phyloP scores from a whole-genome alignment of 2,797 vertebrate species.

The Sitta carolinensis region DNA sequence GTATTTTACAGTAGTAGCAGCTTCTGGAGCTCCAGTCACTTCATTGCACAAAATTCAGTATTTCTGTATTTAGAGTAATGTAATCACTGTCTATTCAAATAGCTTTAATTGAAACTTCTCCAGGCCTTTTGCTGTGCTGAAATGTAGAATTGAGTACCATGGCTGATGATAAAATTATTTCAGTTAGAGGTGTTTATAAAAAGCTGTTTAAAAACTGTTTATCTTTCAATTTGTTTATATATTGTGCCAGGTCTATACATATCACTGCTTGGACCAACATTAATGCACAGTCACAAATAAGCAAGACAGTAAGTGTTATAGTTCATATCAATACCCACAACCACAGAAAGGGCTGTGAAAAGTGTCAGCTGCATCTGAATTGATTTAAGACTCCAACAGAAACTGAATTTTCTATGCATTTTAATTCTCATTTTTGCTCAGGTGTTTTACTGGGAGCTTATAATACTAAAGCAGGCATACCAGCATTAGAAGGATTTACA shows the following conservation, averaged over 20 bases:
- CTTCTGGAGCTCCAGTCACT: neutral
- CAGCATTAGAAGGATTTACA: neutral
- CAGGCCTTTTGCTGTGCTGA: neutral
- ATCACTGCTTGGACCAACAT: neutral
- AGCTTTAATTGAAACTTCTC: neutral
- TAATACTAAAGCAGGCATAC: neutral
- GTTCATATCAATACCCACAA: neutral
- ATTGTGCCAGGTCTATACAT: neutral
- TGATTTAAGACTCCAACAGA: neutral
- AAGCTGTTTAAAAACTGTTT: neutral
- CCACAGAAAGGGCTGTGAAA: neutral
- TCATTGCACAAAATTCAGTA: neutral
- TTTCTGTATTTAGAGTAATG: neutral
- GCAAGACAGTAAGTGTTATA: neutral
- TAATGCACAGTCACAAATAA: neutral
- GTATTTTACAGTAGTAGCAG: neutral
- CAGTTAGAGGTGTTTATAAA: neutral
- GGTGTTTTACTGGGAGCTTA: neutral
- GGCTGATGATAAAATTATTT: neutral
- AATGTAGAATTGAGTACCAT: neutral
- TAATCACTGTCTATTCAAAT: rapidly evolving
- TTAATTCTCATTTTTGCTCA: neutral
- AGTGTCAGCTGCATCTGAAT: neutral
- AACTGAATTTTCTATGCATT: neutral
- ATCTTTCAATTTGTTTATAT: neutral